These are phyloP conservation scores for Ectropis grisescens DNA, from an alignment of 1,140 invertebrate species.

Conservation along the genomic window DNA sequence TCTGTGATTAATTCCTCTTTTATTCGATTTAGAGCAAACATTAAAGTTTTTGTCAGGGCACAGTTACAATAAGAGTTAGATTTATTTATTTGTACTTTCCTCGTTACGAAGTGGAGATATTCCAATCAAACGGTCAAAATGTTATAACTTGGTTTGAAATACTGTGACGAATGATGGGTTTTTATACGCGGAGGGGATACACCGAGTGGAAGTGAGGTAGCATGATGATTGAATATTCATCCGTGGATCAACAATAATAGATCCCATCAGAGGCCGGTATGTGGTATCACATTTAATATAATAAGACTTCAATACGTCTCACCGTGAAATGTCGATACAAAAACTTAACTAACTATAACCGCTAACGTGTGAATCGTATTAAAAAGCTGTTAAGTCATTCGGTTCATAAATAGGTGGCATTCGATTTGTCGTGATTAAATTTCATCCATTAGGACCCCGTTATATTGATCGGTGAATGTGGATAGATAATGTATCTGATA, in stretches of 20 bases:
- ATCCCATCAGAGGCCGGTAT: slow-evolving; percentile 61
- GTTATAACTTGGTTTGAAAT: slow-evolving; percentile 5
- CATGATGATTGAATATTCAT: slow-evolving; percentile 65
- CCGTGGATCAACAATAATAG: slow-evolving; percentile 66
- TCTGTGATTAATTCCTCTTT: slow-evolving; percentile 24
- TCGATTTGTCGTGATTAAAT: slow-evolving; percentile 69
- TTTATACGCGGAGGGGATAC: slow-evolving; percentile 30
- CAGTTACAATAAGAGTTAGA: neutral
- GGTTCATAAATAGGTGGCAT: slow-evolving; percentile 66
- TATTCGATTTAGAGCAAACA: no score
- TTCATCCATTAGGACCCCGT: slow-evolving; percentile 64
- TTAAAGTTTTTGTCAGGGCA: no score
- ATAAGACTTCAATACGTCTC: slow-evolving; percentile 65
- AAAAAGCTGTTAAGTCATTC: slow-evolving; percentile 68
- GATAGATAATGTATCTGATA: slow-evolving; percentile 54
- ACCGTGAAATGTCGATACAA: slow-evolving; percentile 68
- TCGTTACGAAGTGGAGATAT: neutral
- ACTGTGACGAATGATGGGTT: slow-evolving; percentile 34
- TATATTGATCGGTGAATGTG: slow-evolving; percentile 46
- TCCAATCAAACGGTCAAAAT: neutral
- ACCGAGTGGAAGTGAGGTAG: slow-evolving; percentile 36
- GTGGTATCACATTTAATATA: slow-evolving; percentile 68
- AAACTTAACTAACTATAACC: slow-evolving; percentile 68
- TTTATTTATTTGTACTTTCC: neutral
- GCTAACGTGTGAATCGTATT: slow-evolving; percentile 69